Percentiles rank a stretch among this genome's conserved stretches.
phyloP scores from a whole-genome alignment of 2,113 vertebrate species.

The Hyla sarda region DNA sequence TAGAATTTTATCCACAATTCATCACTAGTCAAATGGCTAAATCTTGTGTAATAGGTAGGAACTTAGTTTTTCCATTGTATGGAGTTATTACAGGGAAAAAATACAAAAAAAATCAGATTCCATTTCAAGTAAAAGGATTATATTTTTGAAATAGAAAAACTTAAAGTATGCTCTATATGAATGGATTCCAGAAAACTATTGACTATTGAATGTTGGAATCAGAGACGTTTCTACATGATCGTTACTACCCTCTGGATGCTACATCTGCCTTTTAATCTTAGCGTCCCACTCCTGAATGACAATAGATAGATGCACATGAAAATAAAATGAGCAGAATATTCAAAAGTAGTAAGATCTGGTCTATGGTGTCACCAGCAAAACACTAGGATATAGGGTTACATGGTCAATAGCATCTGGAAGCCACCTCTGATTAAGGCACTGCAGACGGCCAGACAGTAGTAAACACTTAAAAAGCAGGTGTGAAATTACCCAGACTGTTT shows the following conservation, averaged over 20 bases:
- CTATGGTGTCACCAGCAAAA: not conserved
- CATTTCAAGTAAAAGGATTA: too few relatives aligned
- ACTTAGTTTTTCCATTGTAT: too few relatives aligned
- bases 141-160: too few relatives aligned
- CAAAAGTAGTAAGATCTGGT: not conserved
- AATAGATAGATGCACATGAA: not conserved
- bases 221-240: not conserved
- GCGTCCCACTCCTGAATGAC: not conserved
- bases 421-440: not conserved
- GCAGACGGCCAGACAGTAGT: not conserved
- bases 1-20: too few relatives aligned
- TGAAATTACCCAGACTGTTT: conserved; percentile 11
- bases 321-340: not conserved
- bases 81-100: too few relatives aligned
- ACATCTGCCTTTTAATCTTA: not conserved
- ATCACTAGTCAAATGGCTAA: too few relatives aligned
- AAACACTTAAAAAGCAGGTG: conserved; percentile 12
- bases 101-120: too few relatives aligned
- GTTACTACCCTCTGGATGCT: not conserved
- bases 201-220: not conserved
- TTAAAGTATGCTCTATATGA: too few relatives aligned
- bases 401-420: not conserved
- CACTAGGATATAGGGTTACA: not conserved
- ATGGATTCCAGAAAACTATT: too few relatives aligned
- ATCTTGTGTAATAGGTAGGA: too few relatives aligned